A percentile compares a stretch with the other conserved stretches of the same genome.
phyloP scores from a whole-genome alignment of 2,888 invertebrate genomes.

The Noctua comes region DNA sequence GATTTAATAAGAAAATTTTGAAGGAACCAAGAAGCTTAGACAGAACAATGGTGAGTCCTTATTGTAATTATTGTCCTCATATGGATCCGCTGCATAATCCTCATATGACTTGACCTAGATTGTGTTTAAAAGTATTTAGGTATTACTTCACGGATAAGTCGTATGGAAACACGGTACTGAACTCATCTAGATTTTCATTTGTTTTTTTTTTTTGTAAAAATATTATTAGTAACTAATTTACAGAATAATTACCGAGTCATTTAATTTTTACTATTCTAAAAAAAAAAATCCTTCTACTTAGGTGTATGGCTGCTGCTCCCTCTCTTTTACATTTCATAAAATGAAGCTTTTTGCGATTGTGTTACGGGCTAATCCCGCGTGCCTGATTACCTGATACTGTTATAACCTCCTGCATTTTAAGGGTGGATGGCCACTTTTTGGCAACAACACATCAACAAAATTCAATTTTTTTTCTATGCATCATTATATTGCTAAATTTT shows the following conservation, averaged over 20 bases:
- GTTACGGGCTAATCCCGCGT: too few relatives aligned
- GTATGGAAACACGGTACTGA: neutral
- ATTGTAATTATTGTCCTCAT: neutral
- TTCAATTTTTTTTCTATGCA: neutral
- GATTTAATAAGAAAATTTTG: conserved; percentile 8
- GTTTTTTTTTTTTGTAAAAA: too few relatives aligned
- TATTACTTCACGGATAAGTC: neutral
- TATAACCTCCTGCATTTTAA: neutral
- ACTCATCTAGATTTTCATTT: neutral
- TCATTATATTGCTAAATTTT: neutral
- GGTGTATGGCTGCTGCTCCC: too few relatives aligned
- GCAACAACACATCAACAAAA: neutral
- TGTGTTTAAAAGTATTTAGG: neutral
- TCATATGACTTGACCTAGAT: neutral
- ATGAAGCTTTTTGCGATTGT: neutral
- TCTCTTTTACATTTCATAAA: neutral
- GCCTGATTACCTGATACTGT: too few relatives aligned
- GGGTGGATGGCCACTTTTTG: neutral
- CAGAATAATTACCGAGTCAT: neutral
- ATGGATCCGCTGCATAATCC: neutral
- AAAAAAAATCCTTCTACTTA: neutral
- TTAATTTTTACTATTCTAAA: neutral
- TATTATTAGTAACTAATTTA: neutral
- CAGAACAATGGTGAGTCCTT: conserved; percentile 46
- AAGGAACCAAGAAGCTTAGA: conserved; percentile 10